Evolutionary conservation across 2,888 invertebrate genomes (phyloP), one percentile per base, ranked within the genome.

Genomic region (Thysanoteuthis rhombus): DNA sequence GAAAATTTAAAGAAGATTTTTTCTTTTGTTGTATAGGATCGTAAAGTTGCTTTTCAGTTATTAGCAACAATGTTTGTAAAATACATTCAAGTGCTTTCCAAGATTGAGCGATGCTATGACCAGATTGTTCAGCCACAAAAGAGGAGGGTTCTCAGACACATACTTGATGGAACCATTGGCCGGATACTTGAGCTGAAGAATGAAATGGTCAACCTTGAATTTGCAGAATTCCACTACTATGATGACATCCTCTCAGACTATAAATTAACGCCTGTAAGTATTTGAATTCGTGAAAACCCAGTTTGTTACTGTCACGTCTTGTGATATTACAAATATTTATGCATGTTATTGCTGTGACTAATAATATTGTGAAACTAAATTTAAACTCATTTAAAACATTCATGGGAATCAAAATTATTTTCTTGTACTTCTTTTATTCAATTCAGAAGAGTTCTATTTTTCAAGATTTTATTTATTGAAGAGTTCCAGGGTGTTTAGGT

Each of bases 61-160:
- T 94, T 97, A 93, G 97, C 97, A 0, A 97, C 97, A 1, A 96
- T 99, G 93, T 98, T 99, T 96, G 97, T 98, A 5, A 98, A 98
- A 95, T 99, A 99, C 96, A 98, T 99, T 12, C 97, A 98, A 42
- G 97, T 98, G 0, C 97, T 98, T 40, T 98, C 98, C 95, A 98
- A 98, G 95, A 97, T 99, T 58, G 98, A 98, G 95, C 97, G 98
- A 94, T 98, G 98, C 94, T 98, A 99, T 95, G 99, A 99, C 96
- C 99, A 99, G 97, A 98, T 99, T 95, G 97, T 99, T 89, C 99
- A 99, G 97, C 99, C 99, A 0, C 99, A 99, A 97, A 99, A 99
- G 97, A 97, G 99, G 52, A 97, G 98, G 93, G 97, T 99, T n/a
- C 97, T 99, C 0, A 98, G 98, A 40, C 96, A 97, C 94, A 96